phyloP scores from a whole-genome alignment of 2,113 vertebrate species.

The Xyrauchen texanus region DNA sequence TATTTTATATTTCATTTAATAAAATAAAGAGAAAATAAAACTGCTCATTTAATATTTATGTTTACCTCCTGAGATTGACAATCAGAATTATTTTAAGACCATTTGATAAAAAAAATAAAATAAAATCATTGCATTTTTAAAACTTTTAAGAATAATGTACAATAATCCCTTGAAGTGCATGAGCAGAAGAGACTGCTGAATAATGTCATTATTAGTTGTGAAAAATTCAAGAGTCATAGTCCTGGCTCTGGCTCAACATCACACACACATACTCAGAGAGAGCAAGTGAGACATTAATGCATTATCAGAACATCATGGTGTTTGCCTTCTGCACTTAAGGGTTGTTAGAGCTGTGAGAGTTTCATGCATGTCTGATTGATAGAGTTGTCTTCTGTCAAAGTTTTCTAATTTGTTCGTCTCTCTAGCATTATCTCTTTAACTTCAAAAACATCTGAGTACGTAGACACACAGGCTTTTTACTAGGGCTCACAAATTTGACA shows the following conservation, averaged over 20 bases:
- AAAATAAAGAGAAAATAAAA: too few relatives aligned
- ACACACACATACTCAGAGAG: not conserved
- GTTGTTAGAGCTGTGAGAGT: constrained; percentile 26
- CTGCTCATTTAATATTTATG: too few relatives aligned
- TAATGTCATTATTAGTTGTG: not conserved
- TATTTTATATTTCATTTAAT: too few relatives aligned
- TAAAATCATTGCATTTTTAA: too few relatives aligned
- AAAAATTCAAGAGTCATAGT: not conserved
- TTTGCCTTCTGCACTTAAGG: constrained; percentile 30
- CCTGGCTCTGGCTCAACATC: not conserved
- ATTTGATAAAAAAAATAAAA: too few relatives aligned
- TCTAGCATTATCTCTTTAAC: not conserved
- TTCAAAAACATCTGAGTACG: not conserved
- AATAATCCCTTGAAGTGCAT: not conserved
- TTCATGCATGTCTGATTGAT: constrained; percentile 41
- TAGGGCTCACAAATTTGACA: not conserved
- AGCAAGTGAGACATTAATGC: constrained; percentile 10
- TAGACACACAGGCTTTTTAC: not conserved
- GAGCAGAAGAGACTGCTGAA: not conserved
- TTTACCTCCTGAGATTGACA: too few relatives aligned
- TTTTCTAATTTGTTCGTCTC: not conserved
- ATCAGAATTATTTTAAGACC: too few relatives aligned
- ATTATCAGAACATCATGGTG: constrained; percentile 25
- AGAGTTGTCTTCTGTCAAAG: constrained; percentile 22
- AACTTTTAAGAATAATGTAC: too few relatives aligned